Percentiles rank a stretch among this genome's conserved stretches.
Evolutionary conservation across 1,140 invertebrate species (phyloP).

Genomic region (Drosophila tsacasi): DNA sequence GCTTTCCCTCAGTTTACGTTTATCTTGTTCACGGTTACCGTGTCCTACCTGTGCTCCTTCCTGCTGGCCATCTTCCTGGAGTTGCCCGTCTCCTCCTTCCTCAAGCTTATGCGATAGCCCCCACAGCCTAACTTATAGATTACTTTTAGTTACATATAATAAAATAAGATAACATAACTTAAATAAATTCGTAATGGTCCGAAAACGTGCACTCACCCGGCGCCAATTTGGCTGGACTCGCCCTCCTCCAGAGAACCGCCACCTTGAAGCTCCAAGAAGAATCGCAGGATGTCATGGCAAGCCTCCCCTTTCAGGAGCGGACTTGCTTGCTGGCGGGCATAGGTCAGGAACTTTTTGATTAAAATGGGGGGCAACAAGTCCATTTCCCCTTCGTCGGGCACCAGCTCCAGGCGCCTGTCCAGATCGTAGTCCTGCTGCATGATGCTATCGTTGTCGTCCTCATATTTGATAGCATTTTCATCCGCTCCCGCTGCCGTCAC

Average conservation of each 20-base stretch:
- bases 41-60: constrained; percentile 76
- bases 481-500: neutral
- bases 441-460: constrained; percentile 36
- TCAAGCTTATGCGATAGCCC: constrained; percentile 86
- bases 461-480: neutral
- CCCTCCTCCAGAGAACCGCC: constrained; percentile 23
- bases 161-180: constrained; percentile 51
- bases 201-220: constrained; percentile 46
- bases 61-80: constrained; percentile 84
- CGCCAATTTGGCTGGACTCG: constrained; percentile 54
- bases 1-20: constrained; percentile 63
- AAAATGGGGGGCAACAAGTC: constrained; percentile 91
- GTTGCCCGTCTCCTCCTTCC: constrained; percentile 85
- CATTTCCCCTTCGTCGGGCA: constrained; percentile 86
- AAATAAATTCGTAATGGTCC: constrained; percentile 24
- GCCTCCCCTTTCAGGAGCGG: constrained; percentile 91
- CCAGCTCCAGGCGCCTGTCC: constrained; percentile 87
- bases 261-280: constrained; percentile 92
- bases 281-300: constrained; percentile 90
- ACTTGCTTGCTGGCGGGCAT: constrained; percentile 95
- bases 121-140: constrained; percentile 10
- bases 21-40: constrained; percentile 71
- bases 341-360: constrained; percentile 95
- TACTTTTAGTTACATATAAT: neutral
- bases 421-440: constrained; percentile 67